Evolutionary conservation across 2,797 vertebrate genomes (phyloP).

Genomic region (Spondyliosoma cantharus): DNA sequence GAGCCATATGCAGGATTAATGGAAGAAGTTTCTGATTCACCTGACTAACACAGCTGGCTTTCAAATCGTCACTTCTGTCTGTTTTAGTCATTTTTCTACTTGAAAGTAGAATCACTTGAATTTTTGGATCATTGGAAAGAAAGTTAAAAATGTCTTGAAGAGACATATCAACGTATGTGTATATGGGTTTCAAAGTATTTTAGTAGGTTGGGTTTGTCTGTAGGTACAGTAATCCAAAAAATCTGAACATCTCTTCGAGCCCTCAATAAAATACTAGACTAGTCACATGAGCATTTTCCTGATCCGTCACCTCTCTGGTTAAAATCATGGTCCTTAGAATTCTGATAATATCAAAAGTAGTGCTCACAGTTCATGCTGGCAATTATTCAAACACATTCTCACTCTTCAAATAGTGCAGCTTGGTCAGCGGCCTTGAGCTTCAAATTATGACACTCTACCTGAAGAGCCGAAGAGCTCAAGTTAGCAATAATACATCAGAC

Average conservation of each 20-base stretch:
- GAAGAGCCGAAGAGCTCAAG: too few species aligned
- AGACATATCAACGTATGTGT: neutral
- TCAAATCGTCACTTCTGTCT: slow-evolving; percentile 6
- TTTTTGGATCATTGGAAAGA: neutral
- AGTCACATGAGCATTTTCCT: neutral
- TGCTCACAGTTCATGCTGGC: too few species aligned
- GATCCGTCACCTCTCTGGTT: neutral
- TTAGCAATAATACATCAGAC: too few species aligned
- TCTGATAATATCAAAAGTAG: too few species aligned
- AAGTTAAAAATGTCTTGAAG: neutral
- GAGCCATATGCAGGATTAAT: slow-evolving; percentile 23
- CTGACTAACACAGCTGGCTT: slow-evolving; percentile 7
- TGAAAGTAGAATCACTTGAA: neutral
- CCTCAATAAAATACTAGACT: neutral
- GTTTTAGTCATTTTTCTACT: slow-evolving; percentile 11
- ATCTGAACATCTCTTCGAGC: neutral
- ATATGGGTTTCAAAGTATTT: neutral
- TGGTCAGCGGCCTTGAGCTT: too few species aligned
- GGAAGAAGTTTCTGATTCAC: slow-evolving; percentile 31
- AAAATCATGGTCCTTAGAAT: too few species aligned
- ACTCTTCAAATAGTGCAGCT: too few species aligned
- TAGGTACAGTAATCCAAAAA: neutral
- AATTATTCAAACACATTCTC: too few species aligned
- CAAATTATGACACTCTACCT: too few species aligned
- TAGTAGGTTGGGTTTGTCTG: neutral